A percentile compares a stretch with the other conserved stretches of the same genome.
phyloP scores from a whole-genome alignment of 2,113 vertebrate genomes.

The Ginglymostoma cirratum region DNA sequence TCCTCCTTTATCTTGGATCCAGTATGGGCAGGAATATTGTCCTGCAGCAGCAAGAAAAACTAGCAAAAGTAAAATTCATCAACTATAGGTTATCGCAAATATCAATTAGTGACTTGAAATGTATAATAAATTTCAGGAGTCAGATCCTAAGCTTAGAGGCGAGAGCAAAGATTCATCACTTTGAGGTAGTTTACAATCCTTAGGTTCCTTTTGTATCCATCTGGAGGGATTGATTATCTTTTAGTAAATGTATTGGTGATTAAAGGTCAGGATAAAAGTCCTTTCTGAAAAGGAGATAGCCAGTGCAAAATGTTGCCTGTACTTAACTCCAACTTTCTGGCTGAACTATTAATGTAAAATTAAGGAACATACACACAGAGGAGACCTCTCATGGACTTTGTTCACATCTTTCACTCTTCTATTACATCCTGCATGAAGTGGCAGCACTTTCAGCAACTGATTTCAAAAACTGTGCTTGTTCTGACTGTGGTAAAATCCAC shows the following conservation, averaged over 20 bases:
- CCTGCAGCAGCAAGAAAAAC: neutral
- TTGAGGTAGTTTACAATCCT: neutral
- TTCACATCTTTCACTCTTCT: neutral
- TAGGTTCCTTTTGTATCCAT: neutral
- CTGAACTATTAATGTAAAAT: neutral
- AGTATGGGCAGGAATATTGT: neutral
- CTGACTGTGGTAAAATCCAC: neutral
- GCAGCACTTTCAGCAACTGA: neutral
- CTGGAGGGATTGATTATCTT: neutral
- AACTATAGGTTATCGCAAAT: neutral
- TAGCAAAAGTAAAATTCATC: neutral
- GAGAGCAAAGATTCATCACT: neutral
- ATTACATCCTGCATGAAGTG: neutral
- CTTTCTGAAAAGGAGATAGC: neutral
- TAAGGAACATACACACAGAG: neutral
- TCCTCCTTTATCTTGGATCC: neutral
- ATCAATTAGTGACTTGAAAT: neutral
- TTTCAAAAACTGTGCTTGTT: neutral
- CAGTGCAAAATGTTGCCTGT: neutral
- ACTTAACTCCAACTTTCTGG: neutral
- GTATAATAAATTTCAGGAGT: neutral
- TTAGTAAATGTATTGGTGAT: neutral
- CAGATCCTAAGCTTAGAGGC: neutral
- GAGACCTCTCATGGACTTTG: neutral
- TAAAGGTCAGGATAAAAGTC: neutral